phyloP scores from a whole-genome alignment of 1,140 invertebrate genomes.

The Drosophila gunungcola region DNA sequence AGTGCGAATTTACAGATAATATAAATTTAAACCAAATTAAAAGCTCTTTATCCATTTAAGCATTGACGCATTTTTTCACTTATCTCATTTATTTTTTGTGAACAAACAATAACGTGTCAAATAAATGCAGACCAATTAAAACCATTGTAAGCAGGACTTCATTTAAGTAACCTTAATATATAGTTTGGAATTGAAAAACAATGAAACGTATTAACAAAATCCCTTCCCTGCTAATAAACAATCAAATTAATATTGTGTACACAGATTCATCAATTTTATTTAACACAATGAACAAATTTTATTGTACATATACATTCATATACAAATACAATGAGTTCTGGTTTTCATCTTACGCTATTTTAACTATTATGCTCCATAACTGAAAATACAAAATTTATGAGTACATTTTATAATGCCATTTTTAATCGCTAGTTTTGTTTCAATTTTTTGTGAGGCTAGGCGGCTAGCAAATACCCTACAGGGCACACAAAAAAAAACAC shows the following conservation, averaged over 20 bases:
- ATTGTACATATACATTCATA: constrained; percentile 66
- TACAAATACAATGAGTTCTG: constrained; percentile 59
- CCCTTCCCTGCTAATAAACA: constrained; percentile 1
- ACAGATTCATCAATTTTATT: constrained; percentile 58
- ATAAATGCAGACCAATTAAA: not conserved
- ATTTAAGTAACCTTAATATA: not conserved
- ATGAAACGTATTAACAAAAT: too few relatives aligned
- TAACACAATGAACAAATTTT: constrained; percentile 69
- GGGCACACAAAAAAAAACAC: constrained; percentile 25
- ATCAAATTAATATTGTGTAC: constrained; percentile 32
- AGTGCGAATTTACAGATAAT: not conserved
- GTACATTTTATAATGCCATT: constrained; percentile 5
- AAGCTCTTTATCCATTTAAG: too few relatives aligned
- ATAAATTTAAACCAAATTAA: too few relatives aligned
- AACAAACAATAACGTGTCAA: not conserved
- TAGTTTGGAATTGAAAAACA: not conserved
- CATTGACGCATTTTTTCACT: too few relatives aligned
- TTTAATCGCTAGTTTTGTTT: not conserved
- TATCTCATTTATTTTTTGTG: not conserved
- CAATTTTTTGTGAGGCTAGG: constrained; percentile 9
- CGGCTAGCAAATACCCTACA: constrained; percentile 48
- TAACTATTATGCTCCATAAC: constrained; percentile 31
- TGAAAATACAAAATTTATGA: not conserved
- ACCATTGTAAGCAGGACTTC: not conserved
- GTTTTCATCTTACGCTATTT: constrained; percentile 33